Base-by-base conservation (phyloP, 53 echinoderm and acorn worm species). In the Holothuria scabra region DNA sequence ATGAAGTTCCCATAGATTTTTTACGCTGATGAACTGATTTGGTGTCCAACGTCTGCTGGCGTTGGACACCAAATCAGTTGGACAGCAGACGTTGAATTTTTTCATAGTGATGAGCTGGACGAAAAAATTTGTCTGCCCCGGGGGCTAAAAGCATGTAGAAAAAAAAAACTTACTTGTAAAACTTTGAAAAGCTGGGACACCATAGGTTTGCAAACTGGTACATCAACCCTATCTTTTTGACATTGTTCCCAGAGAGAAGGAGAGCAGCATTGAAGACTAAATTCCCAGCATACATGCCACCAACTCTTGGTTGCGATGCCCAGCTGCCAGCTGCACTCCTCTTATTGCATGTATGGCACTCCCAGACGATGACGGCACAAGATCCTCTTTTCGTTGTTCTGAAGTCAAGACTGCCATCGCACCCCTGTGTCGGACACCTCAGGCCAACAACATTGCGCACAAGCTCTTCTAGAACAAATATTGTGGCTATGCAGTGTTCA, bases 391-490 rank as follows among this genome's bases (percentile, higher is more conserved):
- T 70, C 4, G 35, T 69, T 12, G 37, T 35, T 37, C 19, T 16
- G 37, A 69, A 69, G 10, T 19, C 41, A 19, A 41, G 12, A 0
- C 19, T 20, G 3, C 69, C 67, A 9, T 19, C 12, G 18, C 67
- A 67, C 16, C 30, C 67, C 4, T 34, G 9, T 8, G 32, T 31
- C 4, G 67, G 33, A 67, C 67, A 37, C 11, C 28, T 18, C 6
- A 16, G 5, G 1, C 70, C 70, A 14, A 69, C 70, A 14, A 69
- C 70, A 19, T 41, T 69, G 33, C 11, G 16, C 18, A 69, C 41
- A 11, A 69, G 70, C 4, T 69, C 70, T 69, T 69, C 70, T 6
- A 69, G 38, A 12, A 69, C 28, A 19, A 46, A 69, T 1, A 69
- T 22, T 4, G 31, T 41, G 19, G 70, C 70, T 3, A 69, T 31